Percentiles rank a stretch among this genome's conserved stretches.
Conservation (phyloP, 1,140 invertebrate species). For the Papilio machaon region DNA sequence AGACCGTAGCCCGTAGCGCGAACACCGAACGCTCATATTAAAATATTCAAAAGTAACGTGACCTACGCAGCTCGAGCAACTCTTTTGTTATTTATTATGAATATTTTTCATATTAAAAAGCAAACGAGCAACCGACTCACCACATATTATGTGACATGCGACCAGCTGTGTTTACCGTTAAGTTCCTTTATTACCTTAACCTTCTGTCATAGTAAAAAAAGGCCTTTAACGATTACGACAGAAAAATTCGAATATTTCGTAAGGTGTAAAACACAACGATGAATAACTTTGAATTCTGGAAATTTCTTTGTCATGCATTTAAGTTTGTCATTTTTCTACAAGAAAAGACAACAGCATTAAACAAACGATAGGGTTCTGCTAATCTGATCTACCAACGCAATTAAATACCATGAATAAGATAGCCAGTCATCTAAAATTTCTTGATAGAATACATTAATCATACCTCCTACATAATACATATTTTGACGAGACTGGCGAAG, state of each 20-base stretch:
- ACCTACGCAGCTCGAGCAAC: conserved; percentile 8
- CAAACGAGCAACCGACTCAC: not conserved
- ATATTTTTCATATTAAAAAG: conserved; percentile 9
- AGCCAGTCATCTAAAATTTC: conserved; percentile 17
- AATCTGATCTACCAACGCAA: conserved; percentile 4
- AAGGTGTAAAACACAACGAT: no score
- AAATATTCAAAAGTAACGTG: conserved; percentile 25
- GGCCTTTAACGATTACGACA: no score
- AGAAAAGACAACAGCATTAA: not conserved
- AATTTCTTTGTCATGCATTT: not conserved
- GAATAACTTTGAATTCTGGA: no score
- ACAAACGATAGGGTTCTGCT: not conserved
- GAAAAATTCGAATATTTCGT: not conserved
- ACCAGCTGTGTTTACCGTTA: not conserved
- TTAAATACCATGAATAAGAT: not conserved
- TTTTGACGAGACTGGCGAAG: not conserved
- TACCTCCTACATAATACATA: not conserved
- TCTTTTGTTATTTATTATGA: conserved; percentile 20
- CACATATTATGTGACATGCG: not conserved
- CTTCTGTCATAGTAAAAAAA: not conserved
- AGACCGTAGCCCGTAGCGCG: not conserved
- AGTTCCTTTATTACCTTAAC: not conserved
- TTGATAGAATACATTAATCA: conserved; percentile 20
- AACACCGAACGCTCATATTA: conserved; percentile 15
- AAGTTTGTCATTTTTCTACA: not conserved